phyloP scores from a whole-genome alignment of 2,113 vertebrate species.

The Nycticebus coucang region DNA sequence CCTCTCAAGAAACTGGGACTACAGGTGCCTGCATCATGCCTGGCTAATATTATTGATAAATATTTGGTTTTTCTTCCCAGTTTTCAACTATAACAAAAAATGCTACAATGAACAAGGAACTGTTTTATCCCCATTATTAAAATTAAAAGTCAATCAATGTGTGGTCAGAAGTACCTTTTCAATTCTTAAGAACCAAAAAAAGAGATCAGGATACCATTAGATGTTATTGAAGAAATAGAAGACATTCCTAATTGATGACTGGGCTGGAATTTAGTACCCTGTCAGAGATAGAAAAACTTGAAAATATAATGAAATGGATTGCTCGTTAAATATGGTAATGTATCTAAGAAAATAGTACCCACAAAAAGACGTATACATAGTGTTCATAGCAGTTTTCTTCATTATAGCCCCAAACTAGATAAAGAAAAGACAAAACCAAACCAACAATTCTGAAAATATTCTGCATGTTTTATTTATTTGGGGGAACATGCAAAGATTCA shows the following conservation, averaged over 20 bases:
- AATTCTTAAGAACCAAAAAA: conserved; percentile 26
- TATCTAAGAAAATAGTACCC: not conserved
- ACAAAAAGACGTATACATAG: not conserved
- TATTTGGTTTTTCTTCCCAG: not conserved
- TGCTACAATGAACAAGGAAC: not conserved
- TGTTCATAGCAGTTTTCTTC: not conserved
- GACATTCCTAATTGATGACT: not conserved
- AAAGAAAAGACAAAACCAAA: not conserved
- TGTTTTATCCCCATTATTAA: not conserved
- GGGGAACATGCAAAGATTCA: not conserved
- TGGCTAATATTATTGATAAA: not conserved
- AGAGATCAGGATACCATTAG: not conserved
- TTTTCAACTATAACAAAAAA: not conserved
- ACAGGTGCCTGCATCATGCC: too few species aligned
- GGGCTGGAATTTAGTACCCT: not conserved
- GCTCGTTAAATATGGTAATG: not conserved
- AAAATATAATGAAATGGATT: conserved; percentile 34
- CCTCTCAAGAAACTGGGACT: too few species aligned
- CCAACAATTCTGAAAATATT: not conserved
- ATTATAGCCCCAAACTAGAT: not conserved
- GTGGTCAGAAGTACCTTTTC: not conserved
- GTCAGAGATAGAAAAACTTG: not conserved
- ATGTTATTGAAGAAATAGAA: conserved; percentile 1
- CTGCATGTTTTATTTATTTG: not conserved
- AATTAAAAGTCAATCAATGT: not conserved